Conservation (phyloP, 2,113 vertebrate species). For the Coregonus clupeaformis region DNA sequence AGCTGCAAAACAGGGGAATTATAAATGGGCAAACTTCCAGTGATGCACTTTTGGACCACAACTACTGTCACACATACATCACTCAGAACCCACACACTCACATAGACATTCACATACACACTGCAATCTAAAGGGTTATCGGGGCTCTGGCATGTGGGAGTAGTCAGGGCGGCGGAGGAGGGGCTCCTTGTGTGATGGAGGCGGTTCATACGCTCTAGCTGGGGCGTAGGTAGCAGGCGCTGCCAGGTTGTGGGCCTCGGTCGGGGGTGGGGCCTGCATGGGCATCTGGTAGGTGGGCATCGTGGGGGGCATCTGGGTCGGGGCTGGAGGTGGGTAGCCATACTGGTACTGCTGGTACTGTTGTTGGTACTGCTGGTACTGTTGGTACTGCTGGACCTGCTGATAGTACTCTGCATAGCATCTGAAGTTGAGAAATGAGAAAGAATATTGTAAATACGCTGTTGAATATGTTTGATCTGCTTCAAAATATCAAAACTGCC, state of each 20-base stretch:
- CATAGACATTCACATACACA: neutral
- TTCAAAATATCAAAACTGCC: too few species aligned
- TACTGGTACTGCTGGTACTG: conserved; percentile 79
- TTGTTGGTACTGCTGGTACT: conserved; percentile 77
- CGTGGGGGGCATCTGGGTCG: conserved; percentile 54
- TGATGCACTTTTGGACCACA: conserved; percentile 37
- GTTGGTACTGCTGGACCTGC: conserved; percentile 78
- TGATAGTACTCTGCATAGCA: conserved; percentile 80
- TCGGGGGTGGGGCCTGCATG: conserved; percentile 44
- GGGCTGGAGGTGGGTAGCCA: conserved; percentile 68
- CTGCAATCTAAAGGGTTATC: conserved; percentile 67
- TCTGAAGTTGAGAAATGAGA: conserved; percentile 40
- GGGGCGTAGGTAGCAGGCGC: conserved; percentile 64
- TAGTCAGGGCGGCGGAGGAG: conserved; percentile 75
- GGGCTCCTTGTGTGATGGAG: conserved; percentile 79
- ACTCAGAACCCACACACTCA: conserved; percentile 9
- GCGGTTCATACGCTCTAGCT: conserved; percentile 78
- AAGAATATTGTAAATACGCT: neutral
- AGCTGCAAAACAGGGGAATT: conserved; percentile 14
- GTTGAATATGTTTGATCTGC: too few species aligned
- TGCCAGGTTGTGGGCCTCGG: conserved; percentile 6
- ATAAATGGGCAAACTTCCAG: conserved; percentile 8
- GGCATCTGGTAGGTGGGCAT: conserved; percentile 50
- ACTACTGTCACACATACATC: conserved; percentile 3
- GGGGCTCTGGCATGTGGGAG: conserved; percentile 77